Percentiles rank a stretch among this genome's conserved stretches.
These are phyloP conservation scores for Brienomyrus longianalis DNA, from an alignment of 2,113 vertebrate genomes.

Conservation along the genomic window DNA sequence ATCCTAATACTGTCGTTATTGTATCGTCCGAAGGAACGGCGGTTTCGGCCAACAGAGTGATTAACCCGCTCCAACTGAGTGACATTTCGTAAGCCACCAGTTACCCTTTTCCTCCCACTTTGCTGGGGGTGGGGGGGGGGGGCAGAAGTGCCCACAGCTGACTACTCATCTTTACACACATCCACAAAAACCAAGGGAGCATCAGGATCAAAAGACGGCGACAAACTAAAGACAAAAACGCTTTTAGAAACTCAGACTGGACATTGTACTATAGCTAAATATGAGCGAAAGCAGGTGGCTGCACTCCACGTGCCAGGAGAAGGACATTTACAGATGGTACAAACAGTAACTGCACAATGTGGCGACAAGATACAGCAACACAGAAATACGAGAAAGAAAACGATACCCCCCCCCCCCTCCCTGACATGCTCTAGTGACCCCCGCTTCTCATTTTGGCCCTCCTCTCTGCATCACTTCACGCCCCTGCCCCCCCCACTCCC, in stretches of 20 bases:
- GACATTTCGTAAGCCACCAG: not conserved
- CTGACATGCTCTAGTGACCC: not conserved
- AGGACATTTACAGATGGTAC: not conserved
- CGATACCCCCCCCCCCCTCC: not conserved
- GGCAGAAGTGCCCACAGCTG: not conserved
- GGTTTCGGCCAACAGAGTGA: not conserved
- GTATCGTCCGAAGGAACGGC: not conserved
- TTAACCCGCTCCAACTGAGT: not conserved
- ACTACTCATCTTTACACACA: not conserved
- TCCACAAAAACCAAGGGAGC: constrained; percentile 2
- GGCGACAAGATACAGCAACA: not conserved
- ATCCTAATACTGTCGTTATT: constrained; percentile 20
- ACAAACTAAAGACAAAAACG: constrained; percentile 14
- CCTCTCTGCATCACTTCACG: not conserved
- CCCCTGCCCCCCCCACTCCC: constrained; percentile 33
- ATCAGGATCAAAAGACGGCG: not conserved
- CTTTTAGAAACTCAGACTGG: constrained; percentile 6
- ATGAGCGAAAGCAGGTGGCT: not conserved
- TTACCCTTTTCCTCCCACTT: not conserved
- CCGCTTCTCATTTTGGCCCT: not conserved
- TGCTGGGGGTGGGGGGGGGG: not conserved
- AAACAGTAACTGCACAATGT: not conserved
- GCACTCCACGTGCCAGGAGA: not conserved
- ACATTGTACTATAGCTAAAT: not conserved
- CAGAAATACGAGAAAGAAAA: not conserved